A percentile compares a stretch with the other conserved stretches of the same genome.
Evolutionary conservation across 2,113 vertebrate genomes (phyloP).

Genomic region (Catagonus wagneri): DNA sequence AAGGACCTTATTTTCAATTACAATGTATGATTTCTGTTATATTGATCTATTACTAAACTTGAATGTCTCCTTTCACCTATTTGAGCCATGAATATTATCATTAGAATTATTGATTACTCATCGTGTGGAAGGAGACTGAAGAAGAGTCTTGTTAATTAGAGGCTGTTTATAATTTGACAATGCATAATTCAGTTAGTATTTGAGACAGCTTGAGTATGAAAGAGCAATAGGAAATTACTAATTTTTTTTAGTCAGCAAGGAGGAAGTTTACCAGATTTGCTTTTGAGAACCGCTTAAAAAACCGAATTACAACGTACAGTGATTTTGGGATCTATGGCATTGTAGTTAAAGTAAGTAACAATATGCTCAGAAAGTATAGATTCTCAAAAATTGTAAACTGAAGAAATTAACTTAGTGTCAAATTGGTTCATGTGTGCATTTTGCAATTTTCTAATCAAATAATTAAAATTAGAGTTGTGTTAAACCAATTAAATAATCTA

Average conservation of each 20-base stretch:
- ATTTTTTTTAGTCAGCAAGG: neutral
- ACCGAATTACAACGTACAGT: neutral
- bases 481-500: neutral
- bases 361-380: neutral
- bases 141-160: constrained; percentile 48
- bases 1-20: neutral
- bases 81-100: constrained; percentile 20
- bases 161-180: constrained; percentile 63
- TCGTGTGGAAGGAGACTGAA: constrained; percentile 17
- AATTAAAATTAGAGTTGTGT: neutral
- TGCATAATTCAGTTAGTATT: constrained; percentile 54
- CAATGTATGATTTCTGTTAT: constrained; percentile 39
- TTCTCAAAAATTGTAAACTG: neutral
- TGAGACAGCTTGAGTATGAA: constrained; percentile 35
- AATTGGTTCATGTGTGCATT: neutral
- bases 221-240: constrained; percentile 22
- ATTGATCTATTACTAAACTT: neutral
- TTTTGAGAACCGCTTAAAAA: constrained; percentile 12
- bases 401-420: neutral
- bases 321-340: neutral
- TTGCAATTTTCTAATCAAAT: neutral
- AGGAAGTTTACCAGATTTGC: neutral
- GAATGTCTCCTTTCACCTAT: constrained; percentile 27
- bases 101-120: constrained; percentile 55
- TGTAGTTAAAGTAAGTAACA: neutral